Base-by-base conservation (phyloP, 2,888 invertebrate genomes). In the Theristus sp. region DNA sequence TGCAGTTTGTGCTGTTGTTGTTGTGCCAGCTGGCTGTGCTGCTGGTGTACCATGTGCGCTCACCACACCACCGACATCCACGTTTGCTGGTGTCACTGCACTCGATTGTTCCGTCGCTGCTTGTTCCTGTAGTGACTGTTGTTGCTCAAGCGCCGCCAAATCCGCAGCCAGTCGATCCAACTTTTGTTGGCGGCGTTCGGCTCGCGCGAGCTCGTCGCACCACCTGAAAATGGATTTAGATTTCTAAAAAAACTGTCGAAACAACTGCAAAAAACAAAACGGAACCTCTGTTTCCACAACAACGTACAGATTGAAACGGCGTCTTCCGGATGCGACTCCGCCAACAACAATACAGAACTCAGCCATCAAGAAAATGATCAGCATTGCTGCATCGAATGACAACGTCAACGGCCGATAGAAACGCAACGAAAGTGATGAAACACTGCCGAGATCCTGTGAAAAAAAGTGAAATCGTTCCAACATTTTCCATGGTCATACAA, bases 341-440 rank as follows among this genome's bases (percentile, higher is more conserved):
- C 71, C 71, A n/a, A 66, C 65, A 17, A 64, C 26, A 22, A 71
- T 67, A 60, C 67, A 69, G n/a, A 61, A 63, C 59, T 67, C 65
- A n/a, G 71, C 68, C n/a, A 71, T 62, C n/a, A 66, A 1, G 65
- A 68, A 67, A 1, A 71, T 67, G 54, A 69, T 59, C 22, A 67
- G 25, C 59, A 70, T 64, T 13, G 68, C 66, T 1, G 60, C 28
- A 56, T 71, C 71, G 27, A 70, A 60, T 6, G 59, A 55, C 24
- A 56, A 57, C 1, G 61, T 56, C 22, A 61, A 27, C 17, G 70
- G 70, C 1, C 70, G 67, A 60, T 67, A 67, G 61, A 71, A 67
- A 28, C 62, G 61, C 10, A 68, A 38, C 38, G 3, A 2, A 29
- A 59, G 53, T 20, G 10, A 38, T 10, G 20, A 38, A 38, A 38